phyloP scores from a whole-genome alignment of 2,797 vertebrate genomes.

The Bovichtus variegatus region DNA sequence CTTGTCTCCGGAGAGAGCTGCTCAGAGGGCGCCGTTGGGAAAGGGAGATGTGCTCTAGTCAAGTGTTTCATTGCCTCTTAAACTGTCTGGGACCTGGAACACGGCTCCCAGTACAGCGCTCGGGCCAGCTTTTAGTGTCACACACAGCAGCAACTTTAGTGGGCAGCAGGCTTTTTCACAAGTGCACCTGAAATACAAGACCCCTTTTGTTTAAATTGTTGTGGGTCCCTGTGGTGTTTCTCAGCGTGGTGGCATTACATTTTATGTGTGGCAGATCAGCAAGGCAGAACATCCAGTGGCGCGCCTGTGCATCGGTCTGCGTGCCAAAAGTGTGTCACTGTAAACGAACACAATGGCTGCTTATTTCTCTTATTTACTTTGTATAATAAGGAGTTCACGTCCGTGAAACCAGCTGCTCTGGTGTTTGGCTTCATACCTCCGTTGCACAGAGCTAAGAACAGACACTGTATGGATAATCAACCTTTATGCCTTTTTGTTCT shows the following conservation, averaged over 20 bases:
- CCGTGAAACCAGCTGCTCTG: constrained; percentile 8
- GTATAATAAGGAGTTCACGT: background rate
- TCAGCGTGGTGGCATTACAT: constrained; percentile 13
- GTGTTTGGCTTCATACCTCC: background rate
- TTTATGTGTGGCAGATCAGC: constrained; percentile 31
- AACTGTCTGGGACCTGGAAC: constrained; percentile 64
- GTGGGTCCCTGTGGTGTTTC: constrained; percentile 10
- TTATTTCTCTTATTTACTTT: constrained; percentile 23
- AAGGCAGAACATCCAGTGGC: constrained; percentile 10
- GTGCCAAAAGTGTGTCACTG: constrained; percentile 9
- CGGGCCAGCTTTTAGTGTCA: constrained; percentile 54
- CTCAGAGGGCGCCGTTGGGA: constrained; percentile 19
- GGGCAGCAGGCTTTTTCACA: constrained; percentile 27
- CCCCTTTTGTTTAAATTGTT: constrained; percentile 39
- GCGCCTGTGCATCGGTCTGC: constrained; percentile 4
- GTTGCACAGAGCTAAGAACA: background rate
- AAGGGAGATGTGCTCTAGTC: constrained; percentile 60
- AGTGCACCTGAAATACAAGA: constrained; percentile 61
- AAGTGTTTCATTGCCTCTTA: constrained; percentile 76
- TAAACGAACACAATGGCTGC: constrained; percentile 36
- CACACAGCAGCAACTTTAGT: constrained; percentile 52
- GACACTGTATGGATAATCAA: background rate
- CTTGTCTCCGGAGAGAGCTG: constrained; percentile 54
- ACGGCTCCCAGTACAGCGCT: constrained; percentile 34
- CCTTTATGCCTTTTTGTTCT: no score